Evolutionary conservation across 2,113 vertebrate species (phyloP).

Genomic region (Cyanistes caeruleus): DNA sequence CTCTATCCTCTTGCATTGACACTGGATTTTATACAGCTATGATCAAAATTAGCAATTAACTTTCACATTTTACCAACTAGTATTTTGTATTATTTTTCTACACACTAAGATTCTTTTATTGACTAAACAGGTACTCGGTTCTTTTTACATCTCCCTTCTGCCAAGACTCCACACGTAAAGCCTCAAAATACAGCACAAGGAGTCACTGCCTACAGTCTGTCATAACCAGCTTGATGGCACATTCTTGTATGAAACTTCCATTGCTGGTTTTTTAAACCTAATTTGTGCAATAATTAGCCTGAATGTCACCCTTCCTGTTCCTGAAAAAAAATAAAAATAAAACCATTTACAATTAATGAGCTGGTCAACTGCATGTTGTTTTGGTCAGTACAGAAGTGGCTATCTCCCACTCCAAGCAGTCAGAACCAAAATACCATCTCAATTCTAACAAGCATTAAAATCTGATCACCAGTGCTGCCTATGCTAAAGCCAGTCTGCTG

Average conservation of each 20-base stretch:
- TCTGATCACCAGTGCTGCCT: not conserved
- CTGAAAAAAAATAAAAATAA: not conserved
- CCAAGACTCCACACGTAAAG: not conserved
- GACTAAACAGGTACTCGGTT: not conserved
- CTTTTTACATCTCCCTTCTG: not conserved
- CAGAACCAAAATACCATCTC: not conserved
- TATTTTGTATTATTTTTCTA: not conserved
- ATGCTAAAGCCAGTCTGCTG: not conserved
- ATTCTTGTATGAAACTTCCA: not conserved
- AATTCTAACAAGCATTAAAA: not conserved
- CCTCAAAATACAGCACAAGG: not conserved
- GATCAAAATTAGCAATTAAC: slow-evolving; percentile 67
- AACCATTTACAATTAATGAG: not conserved
- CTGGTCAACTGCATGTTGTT: not conserved
- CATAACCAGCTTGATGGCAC: not conserved
- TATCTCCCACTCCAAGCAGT: not conserved
- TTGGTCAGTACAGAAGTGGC: not conserved
- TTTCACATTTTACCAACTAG: not conserved
- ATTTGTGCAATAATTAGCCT: not conserved
- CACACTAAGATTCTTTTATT: not conserved
- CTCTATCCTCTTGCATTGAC: slow-evolving; percentile 42
- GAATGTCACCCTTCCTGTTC: not conserved
- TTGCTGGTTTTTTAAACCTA: not conserved
- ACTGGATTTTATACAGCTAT: slow-evolving; percentile 62
- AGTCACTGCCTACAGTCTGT: not conserved